Percentiles rank a stretch among this genome's conserved stretches.
Conservation (phyloP, 1,140 invertebrate species). For the Lerema accius region DNA sequence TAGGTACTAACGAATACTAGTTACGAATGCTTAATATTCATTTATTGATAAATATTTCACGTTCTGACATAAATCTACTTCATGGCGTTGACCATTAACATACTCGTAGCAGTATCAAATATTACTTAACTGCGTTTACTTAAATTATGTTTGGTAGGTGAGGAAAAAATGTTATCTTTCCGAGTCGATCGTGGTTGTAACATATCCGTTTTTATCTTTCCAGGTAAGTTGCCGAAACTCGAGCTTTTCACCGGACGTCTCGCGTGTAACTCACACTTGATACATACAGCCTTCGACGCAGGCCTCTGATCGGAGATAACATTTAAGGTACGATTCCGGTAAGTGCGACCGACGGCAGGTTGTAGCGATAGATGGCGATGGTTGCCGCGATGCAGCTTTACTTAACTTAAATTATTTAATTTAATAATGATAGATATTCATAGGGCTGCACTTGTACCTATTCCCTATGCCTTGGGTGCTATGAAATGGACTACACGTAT, state of each 20-base stretch:
- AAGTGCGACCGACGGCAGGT: too few relatives aligned
- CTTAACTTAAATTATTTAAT: too few relatives aligned
- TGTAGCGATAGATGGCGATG: too few relatives aligned
- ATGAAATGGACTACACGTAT: too few relatives aligned
- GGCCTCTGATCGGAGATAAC: conserved; percentile 39
- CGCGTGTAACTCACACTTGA: conserved; percentile 29
- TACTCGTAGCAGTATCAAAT: background rate
- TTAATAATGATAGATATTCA: too few relatives aligned
- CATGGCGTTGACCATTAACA: background rate
- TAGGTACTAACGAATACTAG: too few relatives aligned
- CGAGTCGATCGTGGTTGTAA: conserved; percentile 18
- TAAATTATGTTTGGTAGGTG: background rate
- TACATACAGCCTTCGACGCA: conserved; percentile 21
- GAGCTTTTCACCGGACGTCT: conserved; percentile 34
- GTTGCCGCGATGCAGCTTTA: too few relatives aligned
- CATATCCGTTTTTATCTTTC: conserved; percentile 40
- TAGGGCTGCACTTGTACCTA: too few relatives aligned
- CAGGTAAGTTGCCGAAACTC: conserved; percentile 52
- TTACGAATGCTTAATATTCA: too few relatives aligned
- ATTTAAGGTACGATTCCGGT: too few relatives aligned
- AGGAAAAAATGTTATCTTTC: conserved; percentile 19
- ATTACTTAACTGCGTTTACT: background rate
- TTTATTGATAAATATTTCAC: too few relatives aligned
- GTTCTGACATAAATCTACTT: background rate
- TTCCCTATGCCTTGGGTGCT: too few relatives aligned